Percentiles rank a stretch among this genome's conserved stretches.
phyloP scores from a whole-genome alignment of 2,113 vertebrate genomes.

The Bos javanicus region DNA sequence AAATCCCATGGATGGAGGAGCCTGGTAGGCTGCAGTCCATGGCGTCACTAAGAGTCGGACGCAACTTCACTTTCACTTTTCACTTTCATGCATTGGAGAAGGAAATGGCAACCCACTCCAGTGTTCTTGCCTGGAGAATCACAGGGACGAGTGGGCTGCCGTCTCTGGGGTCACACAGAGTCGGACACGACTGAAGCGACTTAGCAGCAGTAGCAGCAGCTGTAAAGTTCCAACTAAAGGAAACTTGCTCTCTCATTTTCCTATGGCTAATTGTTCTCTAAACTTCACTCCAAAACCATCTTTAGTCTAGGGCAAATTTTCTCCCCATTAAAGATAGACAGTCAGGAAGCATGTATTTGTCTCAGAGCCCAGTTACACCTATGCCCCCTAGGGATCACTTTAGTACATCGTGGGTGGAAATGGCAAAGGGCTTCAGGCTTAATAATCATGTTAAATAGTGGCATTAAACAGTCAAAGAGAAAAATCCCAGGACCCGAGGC shows the following conservation, averaged over 20 bases:
- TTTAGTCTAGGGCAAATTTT: not conserved
- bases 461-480: not conserved
- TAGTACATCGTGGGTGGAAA: not conserved
- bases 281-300: not conserved
- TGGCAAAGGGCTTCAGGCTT: not conserved
- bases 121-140: no score
- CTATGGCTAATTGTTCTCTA: not conserved
- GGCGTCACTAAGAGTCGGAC: no score
- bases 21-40: no score
- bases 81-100: no score
- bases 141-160: no score
- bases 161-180: no score
- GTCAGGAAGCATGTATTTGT: not conserved
- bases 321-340: not conserved
- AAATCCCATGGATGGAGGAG: no score
- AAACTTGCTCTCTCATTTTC: not conserved
- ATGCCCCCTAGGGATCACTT: not conserved
- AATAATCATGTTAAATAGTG: not conserved
- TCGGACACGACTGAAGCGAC: no score
- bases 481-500: not conserved
- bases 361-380: not conserved
- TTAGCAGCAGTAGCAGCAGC: no score
- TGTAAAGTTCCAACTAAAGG: not conserved
- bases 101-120: no score
- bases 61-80: no score